phyloP scores from a whole-genome alignment of 2,797 vertebrate species.

The Cyprinella venusta region DNA sequence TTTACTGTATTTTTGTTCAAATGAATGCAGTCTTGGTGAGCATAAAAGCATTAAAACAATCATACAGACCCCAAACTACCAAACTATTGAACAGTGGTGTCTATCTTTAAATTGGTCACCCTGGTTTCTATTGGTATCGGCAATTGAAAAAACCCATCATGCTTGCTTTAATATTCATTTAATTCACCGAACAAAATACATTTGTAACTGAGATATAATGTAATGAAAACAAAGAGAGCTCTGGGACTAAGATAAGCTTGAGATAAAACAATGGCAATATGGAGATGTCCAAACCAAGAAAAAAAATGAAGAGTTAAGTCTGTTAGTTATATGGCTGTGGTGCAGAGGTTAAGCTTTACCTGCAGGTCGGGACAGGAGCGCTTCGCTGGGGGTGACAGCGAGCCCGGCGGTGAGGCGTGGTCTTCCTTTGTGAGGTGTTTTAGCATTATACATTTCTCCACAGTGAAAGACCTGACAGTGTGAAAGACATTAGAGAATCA shows the following conservation, averaged over 20 bases:
- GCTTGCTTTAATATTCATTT: background rate
- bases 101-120: background rate
- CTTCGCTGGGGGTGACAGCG: slow-evolving; percentile 88
- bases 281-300: background rate
- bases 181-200: background rate
- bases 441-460: slow-evolving; percentile 88
- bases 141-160: background rate
- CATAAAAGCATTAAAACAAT: background rate
- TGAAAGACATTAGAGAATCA: background rate
- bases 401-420: slow-evolving; percentile 60
- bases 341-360: slow-evolving; percentile 73
- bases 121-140: background rate
- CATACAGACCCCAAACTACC: background rate
- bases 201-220: background rate
- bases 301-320: background rate
- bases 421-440: slow-evolving; percentile 91
- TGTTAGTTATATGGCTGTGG: background rate
- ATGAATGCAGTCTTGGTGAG: background rate
- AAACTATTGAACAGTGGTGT: background rate
- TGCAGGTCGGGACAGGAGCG: slow-evolving; percentile 87
- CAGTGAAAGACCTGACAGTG: slow-evolving; percentile 75
- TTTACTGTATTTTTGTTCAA: background rate
- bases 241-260: background rate
- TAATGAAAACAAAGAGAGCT: background rate
- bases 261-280: background rate